These are phyloP conservation scores for Cyphomyrus discorhynchus DNA, from an alignment of 2,113 vertebrate genomes.

Conservation along the genomic window DNA sequence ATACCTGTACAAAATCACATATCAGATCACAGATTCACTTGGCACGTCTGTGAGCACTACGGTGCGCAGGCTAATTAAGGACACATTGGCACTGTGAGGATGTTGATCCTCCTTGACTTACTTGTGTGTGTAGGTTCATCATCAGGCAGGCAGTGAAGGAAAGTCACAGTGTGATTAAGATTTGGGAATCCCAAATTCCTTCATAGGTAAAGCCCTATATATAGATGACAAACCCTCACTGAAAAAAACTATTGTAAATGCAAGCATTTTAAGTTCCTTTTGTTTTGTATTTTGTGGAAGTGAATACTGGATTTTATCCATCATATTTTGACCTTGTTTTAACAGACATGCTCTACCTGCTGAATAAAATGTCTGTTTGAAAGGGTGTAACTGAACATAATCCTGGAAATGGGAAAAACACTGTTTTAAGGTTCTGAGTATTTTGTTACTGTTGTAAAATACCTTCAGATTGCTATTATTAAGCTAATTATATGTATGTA, in stretches of 20 bases:
- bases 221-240: not conserved
- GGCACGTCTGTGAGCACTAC: conserved; percentile 94
- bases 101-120: not conserved
- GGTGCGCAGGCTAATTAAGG: conserved; percentile 94
- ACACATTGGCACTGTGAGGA: conserved; percentile 81
- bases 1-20: conserved; percentile 94
- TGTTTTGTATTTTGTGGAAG: not conserved
- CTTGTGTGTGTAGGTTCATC: not conserved
- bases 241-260: not conserved
- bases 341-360: not conserved
- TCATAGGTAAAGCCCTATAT: not conserved
- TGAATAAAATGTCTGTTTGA: not conserved
- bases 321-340: not conserved
- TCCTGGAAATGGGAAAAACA: not conserved
- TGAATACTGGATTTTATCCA: not conserved
- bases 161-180: not conserved
- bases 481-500: conserved; percentile 6
- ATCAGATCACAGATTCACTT: conserved; percentile 88
- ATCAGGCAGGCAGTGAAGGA: not conserved
- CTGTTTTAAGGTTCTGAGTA: not conserved
- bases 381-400: not conserved
- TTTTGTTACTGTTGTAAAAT: conserved; percentile 4
- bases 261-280: not conserved
- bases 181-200: not conserved
- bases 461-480: not conserved